phyloP scores from a whole-genome alignment of 2,888 invertebrate genomes.

The Gortyna flavago region DNA sequence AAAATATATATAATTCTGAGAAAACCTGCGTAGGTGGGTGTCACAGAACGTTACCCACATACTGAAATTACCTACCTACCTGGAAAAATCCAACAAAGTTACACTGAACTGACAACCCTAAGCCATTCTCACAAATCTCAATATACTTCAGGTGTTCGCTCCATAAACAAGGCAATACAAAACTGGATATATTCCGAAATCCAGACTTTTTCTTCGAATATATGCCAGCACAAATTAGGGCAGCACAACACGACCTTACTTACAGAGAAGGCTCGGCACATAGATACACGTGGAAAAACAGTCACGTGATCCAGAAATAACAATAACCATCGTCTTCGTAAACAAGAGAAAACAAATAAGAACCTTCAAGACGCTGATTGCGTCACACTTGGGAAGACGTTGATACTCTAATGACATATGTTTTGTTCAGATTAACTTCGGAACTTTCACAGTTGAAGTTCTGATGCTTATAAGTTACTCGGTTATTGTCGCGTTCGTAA shows the following conservation, averaged over 20 bases:
- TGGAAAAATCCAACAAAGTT: slow-evolving; percentile 1
- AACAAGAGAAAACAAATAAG: slow-evolving; percentile 56
- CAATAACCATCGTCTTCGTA: slow-evolving; percentile 43
- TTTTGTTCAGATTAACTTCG: slow-evolving; percentile 61
- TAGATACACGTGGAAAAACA: slow-evolving; percentile 30
- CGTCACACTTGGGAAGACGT: slow-evolving; percentile 44
- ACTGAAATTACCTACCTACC: slow-evolving; percentile 5
- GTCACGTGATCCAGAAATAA: slow-evolving; percentile 41
- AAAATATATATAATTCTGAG: slow-evolving; percentile 18
- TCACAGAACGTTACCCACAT: not conserved
- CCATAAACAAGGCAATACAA: slow-evolving; percentile 21
- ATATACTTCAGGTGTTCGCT: slow-evolving; percentile 39
- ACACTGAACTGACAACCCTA: not conserved
- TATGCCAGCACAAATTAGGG: slow-evolving; percentile 19
- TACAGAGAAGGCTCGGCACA: not conserved
- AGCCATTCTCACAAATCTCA: slow-evolving; percentile 15
- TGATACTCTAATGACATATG: slow-evolving; percentile 62
- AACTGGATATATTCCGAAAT: slow-evolving; percentile 13
- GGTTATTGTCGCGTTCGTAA: slow-evolving; percentile 28
- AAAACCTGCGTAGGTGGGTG: not conserved
- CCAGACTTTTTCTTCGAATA: slow-evolving; percentile 6
- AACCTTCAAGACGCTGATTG: slow-evolving; percentile 50
- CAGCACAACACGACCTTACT: slow-evolving; percentile 4
- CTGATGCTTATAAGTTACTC: slow-evolving; percentile 47
- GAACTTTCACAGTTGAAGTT: slow-evolving; percentile 58